These are phyloP conservation scores for Paraescarpia echinospica DNA, from an alignment of 1,140 invertebrate species.

Conservation along the genomic window DNA sequence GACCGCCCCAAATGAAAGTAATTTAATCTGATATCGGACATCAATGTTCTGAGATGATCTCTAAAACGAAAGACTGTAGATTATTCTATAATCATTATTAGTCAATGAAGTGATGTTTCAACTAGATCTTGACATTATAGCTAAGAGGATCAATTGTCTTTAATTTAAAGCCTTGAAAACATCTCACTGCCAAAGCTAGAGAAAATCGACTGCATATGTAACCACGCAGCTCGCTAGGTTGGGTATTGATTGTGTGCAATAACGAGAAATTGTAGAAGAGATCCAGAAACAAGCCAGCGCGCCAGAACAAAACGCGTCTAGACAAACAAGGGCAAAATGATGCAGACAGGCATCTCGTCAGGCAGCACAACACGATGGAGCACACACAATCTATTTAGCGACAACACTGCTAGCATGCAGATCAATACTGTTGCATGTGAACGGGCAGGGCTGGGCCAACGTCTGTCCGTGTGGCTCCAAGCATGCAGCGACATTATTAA, in stretches of 20 bases:
- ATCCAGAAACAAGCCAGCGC: not conserved
- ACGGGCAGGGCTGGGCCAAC: not conserved
- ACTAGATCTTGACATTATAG: too few species aligned
- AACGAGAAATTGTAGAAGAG: not conserved
- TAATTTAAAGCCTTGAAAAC: not conserved
- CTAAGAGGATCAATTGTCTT: too few species aligned
- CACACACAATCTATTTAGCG: not conserved
- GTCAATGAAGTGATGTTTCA: too few species aligned
- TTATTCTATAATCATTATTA: too few species aligned
- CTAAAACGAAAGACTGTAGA: too few species aligned
- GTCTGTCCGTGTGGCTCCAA: not conserved
- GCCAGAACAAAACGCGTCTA: not conserved
- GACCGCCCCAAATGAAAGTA: too few species aligned
- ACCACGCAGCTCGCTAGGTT: not conserved
- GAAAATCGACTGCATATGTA: not conserved
- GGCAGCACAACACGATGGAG: not conserved
- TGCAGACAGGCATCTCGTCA: not conserved
- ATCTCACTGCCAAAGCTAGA: not conserved
- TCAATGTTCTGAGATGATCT: too few species aligned
- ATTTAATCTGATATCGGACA: too few species aligned
- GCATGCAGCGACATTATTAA: not conserved
- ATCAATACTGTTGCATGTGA: constrained; percentile 1
- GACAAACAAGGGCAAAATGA: not conserved
- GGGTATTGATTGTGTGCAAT: not conserved
- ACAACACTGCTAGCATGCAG: not conserved